Conservation (phyloP, 2,113 vertebrate genomes). For the Antechinus stuartii region DNA sequence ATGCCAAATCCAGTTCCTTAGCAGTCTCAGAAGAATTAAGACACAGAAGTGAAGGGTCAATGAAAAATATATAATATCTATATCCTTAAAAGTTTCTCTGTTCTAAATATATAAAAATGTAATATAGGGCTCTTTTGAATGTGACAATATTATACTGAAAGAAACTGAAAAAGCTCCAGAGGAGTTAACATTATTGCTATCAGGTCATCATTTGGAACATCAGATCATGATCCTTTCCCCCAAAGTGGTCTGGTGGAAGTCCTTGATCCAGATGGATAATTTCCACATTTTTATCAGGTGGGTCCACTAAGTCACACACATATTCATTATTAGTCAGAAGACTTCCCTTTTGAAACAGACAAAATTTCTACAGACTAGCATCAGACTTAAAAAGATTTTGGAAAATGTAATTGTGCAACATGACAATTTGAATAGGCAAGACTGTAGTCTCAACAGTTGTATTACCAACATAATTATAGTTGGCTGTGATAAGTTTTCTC, state of each 20-base stretch:
- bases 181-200: background rate
- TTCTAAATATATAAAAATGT: background rate
- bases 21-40: background rate
- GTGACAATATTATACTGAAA: background rate
- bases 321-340: background rate
- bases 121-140: background rate
- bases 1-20: background rate
- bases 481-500: conserved; percentile 38
- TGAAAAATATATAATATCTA: background rate
- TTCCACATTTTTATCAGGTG: background rate
- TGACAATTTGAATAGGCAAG: background rate
- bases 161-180: background rate
- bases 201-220: background rate
- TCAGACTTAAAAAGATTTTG: background rate
- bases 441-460: conserved; percentile 46
- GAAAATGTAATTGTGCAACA: background rate
- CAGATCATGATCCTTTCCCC: background rate
- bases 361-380: background rate
- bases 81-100: background rate
- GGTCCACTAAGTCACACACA: background rate
- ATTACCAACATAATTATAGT: conserved; percentile 38
- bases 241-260: background rate
- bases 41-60: background rate
- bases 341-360: background rate
- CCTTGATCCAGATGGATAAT: background rate